phyloP scores from a whole-genome alignment of 2,113 vertebrate species.

The Coreoperca whiteheadi region DNA sequence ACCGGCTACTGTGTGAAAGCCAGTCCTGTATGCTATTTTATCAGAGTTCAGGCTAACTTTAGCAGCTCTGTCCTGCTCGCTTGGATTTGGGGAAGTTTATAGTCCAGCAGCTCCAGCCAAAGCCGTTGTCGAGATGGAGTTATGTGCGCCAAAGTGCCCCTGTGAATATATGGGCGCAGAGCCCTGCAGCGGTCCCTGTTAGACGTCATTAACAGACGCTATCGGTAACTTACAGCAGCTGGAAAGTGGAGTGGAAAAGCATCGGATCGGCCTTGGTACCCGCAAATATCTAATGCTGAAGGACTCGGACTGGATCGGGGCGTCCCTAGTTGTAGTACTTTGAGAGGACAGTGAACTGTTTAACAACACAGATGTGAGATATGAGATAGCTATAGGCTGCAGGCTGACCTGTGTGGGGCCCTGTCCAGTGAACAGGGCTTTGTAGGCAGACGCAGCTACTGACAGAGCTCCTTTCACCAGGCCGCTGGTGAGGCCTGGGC shows the following conservation, averaged over 20 bases:
- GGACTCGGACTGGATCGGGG: neutral
- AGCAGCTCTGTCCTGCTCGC: too few relatives aligned
- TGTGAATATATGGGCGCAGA: neutral
- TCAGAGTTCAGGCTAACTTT: neutral
- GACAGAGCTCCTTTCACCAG: conserved; percentile 94
- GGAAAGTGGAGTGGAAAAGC: neutral
- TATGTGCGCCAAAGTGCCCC: neutral
- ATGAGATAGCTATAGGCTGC: neutral
- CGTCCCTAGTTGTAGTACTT: neutral
- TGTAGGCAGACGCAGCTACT: conserved; percentile 95
- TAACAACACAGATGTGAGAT: neutral
- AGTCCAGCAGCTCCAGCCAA: neutral
- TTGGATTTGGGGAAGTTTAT: too few relatives aligned
- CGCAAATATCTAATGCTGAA: neutral
- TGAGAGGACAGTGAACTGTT: neutral
- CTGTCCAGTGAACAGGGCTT: conserved; percentile 94
- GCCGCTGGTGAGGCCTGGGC: conserved; percentile 89
- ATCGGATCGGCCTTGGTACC: neutral
- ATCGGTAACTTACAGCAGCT: neutral
- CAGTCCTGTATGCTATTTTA: neutral
- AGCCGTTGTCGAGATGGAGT: neutral
- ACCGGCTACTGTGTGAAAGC: too few relatives aligned
- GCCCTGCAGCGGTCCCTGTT: neutral
- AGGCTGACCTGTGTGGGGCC: conserved; percentile 86
- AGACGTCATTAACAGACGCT: neutral